Conservation (phyloP, 2,113 vertebrate genomes). For the Silurus meridionalis region DNA sequence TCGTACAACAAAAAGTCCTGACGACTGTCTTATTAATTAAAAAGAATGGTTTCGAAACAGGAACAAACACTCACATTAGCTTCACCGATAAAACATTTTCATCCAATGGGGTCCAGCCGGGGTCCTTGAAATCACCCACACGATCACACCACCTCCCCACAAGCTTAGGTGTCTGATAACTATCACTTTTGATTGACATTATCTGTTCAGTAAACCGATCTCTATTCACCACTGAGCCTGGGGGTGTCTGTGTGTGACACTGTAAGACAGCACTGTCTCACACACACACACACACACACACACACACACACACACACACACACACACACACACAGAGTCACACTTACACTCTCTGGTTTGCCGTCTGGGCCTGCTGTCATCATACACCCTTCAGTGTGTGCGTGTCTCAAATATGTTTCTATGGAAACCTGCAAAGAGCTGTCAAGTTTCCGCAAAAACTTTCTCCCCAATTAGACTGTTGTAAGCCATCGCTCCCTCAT, state of each 20-base stretch:
- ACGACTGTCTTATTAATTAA: too few relatives aligned
- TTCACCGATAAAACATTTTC: background rate
- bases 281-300: too few relatives aligned
- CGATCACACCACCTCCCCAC: background rate
- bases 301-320: background rate
- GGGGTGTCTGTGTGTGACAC: conserved; percentile 36
- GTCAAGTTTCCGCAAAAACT: background rate
- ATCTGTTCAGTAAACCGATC: conserved; percentile 23
- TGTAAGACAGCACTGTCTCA: background rate
- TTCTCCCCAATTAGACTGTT: background rate
- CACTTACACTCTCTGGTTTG: conserved; percentile 4
- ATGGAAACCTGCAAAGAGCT: background rate
- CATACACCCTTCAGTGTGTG: conserved; percentile 1
- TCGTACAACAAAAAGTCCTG: background rate
- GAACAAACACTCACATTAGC: too few relatives aligned
- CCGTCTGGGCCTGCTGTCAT: conserved; percentile 2
- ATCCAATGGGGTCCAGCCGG: background rate
- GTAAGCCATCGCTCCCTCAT: background rate
- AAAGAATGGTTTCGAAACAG: too few relatives aligned
- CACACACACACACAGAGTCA: background rate
- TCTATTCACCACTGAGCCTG: conserved; percentile 14
- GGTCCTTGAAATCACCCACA: conserved; percentile 14
- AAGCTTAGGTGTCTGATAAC: conserved; percentile 16
- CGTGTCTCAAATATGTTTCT: conserved; percentile 11
- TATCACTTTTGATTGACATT: conserved; percentile 32